phyloP scores from a whole-genome alignment of 2,797 vertebrate genomes.

The Melopsittacus undulatus region DNA sequence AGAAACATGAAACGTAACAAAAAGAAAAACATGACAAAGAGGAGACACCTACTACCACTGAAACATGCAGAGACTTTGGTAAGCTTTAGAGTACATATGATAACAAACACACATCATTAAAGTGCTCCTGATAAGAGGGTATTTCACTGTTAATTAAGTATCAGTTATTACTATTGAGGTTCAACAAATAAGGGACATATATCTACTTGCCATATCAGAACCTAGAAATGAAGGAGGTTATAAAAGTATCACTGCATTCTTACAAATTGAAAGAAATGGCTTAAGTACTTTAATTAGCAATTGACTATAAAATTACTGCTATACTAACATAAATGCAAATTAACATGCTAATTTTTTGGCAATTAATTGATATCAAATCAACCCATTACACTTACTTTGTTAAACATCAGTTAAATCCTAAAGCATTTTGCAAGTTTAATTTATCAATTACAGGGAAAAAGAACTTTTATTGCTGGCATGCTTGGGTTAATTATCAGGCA shows the following conservation, averaged over 20 bases:
- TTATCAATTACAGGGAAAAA: slow-evolving; percentile 59
- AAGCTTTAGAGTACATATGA: neutral
- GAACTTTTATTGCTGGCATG: slow-evolving; percentile 35
- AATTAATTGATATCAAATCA: slow-evolving; percentile 72
- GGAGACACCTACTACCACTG: fast-evolving
- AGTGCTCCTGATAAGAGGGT: neutral
- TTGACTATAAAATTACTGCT: slow-evolving; percentile 48
- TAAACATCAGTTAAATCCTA: slow-evolving; percentile 60
- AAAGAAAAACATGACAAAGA: neutral
- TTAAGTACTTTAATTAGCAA: slow-evolving; percentile 69
- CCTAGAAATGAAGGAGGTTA: slow-evolving; percentile 29
- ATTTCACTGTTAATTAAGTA: neutral
- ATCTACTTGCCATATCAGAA: slow-evolving; percentile 27
- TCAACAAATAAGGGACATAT: slow-evolving; percentile 3
- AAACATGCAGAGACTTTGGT: neutral
- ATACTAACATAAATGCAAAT: slow-evolving; percentile 70
- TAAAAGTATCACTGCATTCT: slow-evolving; percentile 48
- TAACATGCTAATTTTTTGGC: slow-evolving; percentile 70
- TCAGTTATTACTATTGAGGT: neutral
- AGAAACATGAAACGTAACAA: neutral
- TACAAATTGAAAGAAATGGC: slow-evolving; percentile 36
- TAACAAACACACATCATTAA: neutral
- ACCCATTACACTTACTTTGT: slow-evolving; percentile 52
- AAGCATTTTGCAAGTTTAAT: slow-evolving; percentile 64
- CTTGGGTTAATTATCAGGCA: slow-evolving; percentile 59